Evolutionary conservation across 2,888 invertebrate genomes (phyloP).

Genomic region (Sesia bembeciformis): DNA sequence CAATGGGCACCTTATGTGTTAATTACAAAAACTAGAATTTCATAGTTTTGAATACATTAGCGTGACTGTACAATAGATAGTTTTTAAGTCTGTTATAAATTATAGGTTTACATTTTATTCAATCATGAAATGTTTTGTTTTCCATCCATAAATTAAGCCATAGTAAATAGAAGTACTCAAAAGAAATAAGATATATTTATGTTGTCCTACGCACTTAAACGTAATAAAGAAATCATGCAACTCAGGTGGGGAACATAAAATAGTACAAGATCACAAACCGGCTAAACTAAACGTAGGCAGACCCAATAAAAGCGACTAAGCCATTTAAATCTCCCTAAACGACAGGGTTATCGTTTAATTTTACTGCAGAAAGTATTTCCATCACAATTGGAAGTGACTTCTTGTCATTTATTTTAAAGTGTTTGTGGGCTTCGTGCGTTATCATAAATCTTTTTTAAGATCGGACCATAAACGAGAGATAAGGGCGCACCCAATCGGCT

Average conservation of each 20-base stretch:
- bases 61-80: no score
- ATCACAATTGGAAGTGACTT: constrained; percentile 72
- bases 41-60: no score
- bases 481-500: constrained; percentile 69
- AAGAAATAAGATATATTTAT: no score
- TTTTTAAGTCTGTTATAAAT: no score
- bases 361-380: constrained; percentile 74
- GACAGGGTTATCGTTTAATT: constrained; percentile 72
- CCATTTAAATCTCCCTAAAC: constrained; percentile 70
- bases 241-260: constrained; percentile 41
- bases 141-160: no score
- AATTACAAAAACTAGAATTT: no score
- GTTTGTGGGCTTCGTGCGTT: constrained; percentile 67
- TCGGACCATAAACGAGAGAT: constrained; percentile 68
- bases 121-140: no score
- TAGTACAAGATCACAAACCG: constrained; percentile 33
- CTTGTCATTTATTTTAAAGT: constrained; percentile 74
- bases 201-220: no score
- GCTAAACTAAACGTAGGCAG: constrained; percentile 42
- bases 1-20: no score
- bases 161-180: no score
- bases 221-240: constrained; percentile 17
- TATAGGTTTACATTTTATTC: no score
- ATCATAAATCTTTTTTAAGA: constrained; percentile 75
- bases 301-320: constrained; percentile 59